phyloP scores from a whole-genome alignment of 30 jellyfish, hydroid and myxozoan species.

The Pelagia noctiluca region DNA sequence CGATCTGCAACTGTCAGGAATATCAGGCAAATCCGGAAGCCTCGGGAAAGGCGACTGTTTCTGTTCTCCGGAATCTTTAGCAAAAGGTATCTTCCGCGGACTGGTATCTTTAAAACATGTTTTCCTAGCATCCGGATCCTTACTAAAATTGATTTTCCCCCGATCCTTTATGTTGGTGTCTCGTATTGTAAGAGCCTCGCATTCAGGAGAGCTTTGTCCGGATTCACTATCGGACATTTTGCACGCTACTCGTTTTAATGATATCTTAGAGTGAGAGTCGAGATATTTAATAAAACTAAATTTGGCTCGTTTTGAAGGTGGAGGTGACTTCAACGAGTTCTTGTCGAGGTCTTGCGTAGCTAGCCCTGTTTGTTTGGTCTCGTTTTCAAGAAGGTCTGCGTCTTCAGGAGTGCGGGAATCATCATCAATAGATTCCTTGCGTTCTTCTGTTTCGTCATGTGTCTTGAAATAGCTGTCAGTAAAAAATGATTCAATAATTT shows the following conservation, averaged over 20 bases:
- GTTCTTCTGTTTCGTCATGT: constrained; percentile 7
- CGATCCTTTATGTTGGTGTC: background rate
- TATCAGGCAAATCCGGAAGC: background rate
- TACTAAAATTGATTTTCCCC: background rate
- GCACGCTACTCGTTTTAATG: constrained; percentile 46
- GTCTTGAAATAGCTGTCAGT: constrained; percentile 49
- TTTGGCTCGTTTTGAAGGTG: constrained; percentile 52
- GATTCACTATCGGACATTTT: constrained; percentile 46
- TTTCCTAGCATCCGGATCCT: too few relatives aligned
- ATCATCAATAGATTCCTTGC: too few relatives aligned
- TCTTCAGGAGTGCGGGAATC: too few relatives aligned
- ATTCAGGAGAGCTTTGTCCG: constrained; percentile 31
- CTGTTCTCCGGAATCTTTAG: background rate
- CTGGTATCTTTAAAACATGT: too few relatives aligned
- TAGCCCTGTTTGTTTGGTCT: background rate
- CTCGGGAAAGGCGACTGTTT: background rate
- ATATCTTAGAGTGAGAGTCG: constrained; percentile 47
- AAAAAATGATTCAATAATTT: too few relatives aligned
- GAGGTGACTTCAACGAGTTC: constrained; percentile 25
- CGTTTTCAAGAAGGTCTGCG: too few relatives aligned
- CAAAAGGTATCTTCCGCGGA: too few relatives aligned
- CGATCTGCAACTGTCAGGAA: background rate
- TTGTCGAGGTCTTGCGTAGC: background rate
- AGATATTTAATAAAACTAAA: constrained; percentile 31
- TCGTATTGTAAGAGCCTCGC: constrained; percentile 14